Percentiles rank a stretch among this genome's conserved stretches.
phyloP scores from a whole-genome alignment of 2,888 invertebrate genomes.

The Drosophila aldrichi region DNA sequence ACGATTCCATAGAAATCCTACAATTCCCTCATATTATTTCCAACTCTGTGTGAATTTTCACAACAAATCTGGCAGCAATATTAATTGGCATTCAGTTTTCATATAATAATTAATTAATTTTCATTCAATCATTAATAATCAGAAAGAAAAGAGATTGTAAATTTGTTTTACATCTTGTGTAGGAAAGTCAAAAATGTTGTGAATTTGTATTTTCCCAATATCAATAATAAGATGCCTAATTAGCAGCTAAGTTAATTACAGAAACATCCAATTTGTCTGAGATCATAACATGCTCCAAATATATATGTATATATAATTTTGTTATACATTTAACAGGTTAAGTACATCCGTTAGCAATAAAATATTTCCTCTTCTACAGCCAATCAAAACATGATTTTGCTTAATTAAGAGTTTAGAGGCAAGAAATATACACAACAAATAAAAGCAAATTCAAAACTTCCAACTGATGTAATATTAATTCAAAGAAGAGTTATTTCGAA shows the following conservation, averaged over 20 bases:
- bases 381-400: constrained; percentile 58
- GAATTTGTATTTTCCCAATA: constrained; percentile 23
- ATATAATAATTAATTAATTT: constrained; percentile 26
- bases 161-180: constrained; percentile 20
- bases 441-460: constrained; percentile 18
- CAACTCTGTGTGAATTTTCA: neutral
- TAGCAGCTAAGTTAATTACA: constrained; percentile 10
- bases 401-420: constrained; percentile 60
- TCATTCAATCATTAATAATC: constrained; percentile 45
- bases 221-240: constrained; percentile 13
- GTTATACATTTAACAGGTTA: constrained; percentile 38
- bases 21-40: neutral
- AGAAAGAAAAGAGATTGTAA: constrained; percentile 33
- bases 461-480: constrained; percentile 42
- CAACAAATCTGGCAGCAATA: constrained; percentile 8
- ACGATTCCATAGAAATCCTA: too few species aligned
- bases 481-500: neutral
- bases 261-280: constrained; percentile 11
- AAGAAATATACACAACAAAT: constrained; percentile 3
- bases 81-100: constrained; percentile 16
- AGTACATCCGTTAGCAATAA: constrained; percentile 55
- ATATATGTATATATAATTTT: constrained; percentile 1
- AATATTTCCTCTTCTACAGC: constrained; percentile 43
- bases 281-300: constrained; percentile 5
- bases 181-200: constrained; percentile 19